These are phyloP conservation scores for Lethocerus indicus DNA, from an alignment of 1,140 invertebrate genomes.

Conservation along the genomic window DNA sequence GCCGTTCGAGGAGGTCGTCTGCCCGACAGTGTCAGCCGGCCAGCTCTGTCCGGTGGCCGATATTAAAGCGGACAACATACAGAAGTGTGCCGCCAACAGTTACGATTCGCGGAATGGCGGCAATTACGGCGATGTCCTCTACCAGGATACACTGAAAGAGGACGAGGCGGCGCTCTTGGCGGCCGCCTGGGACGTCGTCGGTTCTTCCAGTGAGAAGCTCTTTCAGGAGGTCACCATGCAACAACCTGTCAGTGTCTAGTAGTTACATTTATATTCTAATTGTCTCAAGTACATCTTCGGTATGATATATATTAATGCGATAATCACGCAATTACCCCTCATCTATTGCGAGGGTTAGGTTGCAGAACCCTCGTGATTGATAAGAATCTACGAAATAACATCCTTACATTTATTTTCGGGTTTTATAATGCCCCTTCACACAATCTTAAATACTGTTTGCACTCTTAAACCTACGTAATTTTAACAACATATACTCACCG, in stretches of 20 bases:
- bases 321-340: neutral
- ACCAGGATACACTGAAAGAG: conserved; percentile 7
- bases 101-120: neutral
- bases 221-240: conserved; percentile 10
- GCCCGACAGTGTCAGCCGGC: too few relatives aligned
- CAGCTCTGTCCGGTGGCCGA: too few relatives aligned
- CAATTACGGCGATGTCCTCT: neutral
- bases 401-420: too few relatives aligned
- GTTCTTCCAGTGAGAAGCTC: conserved; percentile 28
- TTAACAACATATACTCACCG: too few relatives aligned
- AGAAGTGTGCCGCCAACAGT: neutral
- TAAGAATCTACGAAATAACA: too few relatives aligned
- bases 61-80: neutral
- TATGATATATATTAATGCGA: neutral
- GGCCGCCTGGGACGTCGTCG: conserved; percentile 28
- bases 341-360: too few relatives aligned
- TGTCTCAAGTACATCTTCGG: neutral
- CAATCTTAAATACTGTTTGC: too few relatives aligned
- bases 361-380: too few relatives aligned
- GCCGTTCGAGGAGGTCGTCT: too few relatives aligned
- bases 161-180: conserved; percentile 15
- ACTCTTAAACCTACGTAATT: too few relatives aligned
- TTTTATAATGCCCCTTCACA: too few relatives aligned
- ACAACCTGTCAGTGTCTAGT: conserved; percentile 10
- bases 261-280: neutral